Evolutionary conservation across 2,888 invertebrate species (phyloP).

Genomic region (Hirtodrosophila trivittata): DNA sequence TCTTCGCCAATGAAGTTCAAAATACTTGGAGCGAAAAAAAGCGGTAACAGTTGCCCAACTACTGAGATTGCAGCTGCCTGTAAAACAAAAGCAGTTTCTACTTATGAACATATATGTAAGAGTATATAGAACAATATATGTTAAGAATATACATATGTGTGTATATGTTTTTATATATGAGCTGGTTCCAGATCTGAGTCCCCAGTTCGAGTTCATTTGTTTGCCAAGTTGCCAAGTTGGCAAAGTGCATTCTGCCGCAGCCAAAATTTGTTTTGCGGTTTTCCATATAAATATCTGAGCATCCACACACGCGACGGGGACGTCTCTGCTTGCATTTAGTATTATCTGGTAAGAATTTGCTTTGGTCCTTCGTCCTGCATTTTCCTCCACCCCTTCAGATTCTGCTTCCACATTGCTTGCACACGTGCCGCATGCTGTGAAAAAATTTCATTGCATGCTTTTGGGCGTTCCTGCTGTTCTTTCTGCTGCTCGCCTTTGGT

Average conservation of each 20-base stretch:
- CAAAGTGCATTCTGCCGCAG: conserved; percentile 72
- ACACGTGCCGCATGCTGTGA: conserved; percentile 50
- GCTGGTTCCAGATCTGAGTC: conserved; percentile 25
- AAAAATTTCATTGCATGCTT: conserved; percentile 56
- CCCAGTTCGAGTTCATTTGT: conserved; percentile 71
- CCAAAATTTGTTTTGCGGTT: conserved; percentile 74
- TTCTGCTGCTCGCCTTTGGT: conserved; percentile 13
- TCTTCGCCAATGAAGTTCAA: conserved; percentile 61
- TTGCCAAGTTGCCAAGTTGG: conserved; percentile 69
- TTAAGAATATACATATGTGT: neutral
- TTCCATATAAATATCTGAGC: conserved; percentile 63
- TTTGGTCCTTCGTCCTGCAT: conserved; percentile 28
- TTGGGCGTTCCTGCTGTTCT: conserved; percentile 20
- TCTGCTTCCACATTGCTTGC: conserved; percentile 13
- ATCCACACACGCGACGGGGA: conserved; percentile 14
- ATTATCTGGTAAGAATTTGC: conserved; percentile 60
- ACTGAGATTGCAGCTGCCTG: conserved; percentile 55
- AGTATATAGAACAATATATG: conserved; percentile 4
- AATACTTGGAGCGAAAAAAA: conserved; percentile 55
- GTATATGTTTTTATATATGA: conserved; percentile 23
- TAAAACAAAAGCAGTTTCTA: conserved; percentile 42
- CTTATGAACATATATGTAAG: conserved; percentile 12
- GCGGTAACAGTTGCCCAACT: conserved; percentile 42
- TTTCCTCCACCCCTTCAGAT: conserved; percentile 1
- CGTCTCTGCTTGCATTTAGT: conserved; percentile 52